phyloP scores from a whole-genome alignment of 1,140 invertebrate genomes.

The Drosophila oshimai region DNA sequence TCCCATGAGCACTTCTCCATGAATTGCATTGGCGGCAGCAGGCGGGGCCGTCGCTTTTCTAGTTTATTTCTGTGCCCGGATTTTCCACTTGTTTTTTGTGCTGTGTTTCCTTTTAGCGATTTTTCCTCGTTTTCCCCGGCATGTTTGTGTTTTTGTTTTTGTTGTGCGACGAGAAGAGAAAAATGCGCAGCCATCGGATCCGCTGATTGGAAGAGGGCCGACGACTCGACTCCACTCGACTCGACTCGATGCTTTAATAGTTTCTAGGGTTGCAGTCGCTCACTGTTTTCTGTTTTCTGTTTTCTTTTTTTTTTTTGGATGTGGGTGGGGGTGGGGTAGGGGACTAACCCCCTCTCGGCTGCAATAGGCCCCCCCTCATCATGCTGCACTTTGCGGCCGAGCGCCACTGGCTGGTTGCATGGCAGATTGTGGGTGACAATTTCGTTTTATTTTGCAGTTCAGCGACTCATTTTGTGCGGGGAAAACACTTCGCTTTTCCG shows the following conservation, averaged over 20 bases:
- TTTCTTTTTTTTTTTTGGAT: neutral
- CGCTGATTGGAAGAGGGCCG: constrained; percentile 72
- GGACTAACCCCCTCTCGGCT: neutral
- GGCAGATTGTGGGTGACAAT: constrained; percentile 67
- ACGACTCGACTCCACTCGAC: constrained; percentile 16
- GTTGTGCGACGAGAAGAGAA: constrained; percentile 55
- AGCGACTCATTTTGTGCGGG: neutral
- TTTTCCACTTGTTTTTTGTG: constrained; percentile 24
- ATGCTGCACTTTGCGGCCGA: constrained; percentile 69
- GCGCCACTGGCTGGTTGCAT: constrained; percentile 64
- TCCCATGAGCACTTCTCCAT: constrained; percentile 8
- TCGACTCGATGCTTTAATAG: constrained; percentile 58
- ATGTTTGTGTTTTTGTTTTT: constrained; percentile 19
- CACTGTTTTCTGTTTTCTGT: neutral
- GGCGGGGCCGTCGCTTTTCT: constrained; percentile 72
- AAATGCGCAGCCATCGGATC: constrained; percentile 68
- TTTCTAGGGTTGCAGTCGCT: constrained; percentile 40
- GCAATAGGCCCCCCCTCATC: constrained; percentile 11
- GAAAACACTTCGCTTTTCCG: neutral
- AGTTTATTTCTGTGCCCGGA: constrained; percentile 66
- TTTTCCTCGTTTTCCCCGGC: constrained; percentile 19
- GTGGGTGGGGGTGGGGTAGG: neutral
- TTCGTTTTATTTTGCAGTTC: constrained; percentile 51
- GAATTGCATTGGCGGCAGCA: constrained; percentile 36
- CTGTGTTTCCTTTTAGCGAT: constrained; percentile 9